These are phyloP conservation scores for Anthopleura xanthogrammica DNA, from an alignment of 92 coral and sea anemone genomes.

Conservation along the genomic window DNA sequence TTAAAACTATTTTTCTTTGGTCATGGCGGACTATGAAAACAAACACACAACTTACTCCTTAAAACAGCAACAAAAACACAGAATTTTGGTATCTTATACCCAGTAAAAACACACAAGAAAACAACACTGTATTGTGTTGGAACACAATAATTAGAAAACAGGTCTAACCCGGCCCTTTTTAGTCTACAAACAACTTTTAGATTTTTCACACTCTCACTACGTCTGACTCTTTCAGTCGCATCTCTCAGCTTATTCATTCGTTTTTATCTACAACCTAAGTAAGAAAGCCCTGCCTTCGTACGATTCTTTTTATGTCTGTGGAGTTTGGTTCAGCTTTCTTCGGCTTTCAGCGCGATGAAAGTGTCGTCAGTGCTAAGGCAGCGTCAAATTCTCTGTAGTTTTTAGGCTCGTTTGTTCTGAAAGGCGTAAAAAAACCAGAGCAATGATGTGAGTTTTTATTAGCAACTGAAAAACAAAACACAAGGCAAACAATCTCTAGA, in stretches of 20 bases:
- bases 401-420: constrained; percentile 56
- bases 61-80: constrained; percentile 32
- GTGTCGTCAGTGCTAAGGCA: constrained; percentile 78
- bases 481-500: not conserved
- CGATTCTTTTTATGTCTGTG: not conserved
- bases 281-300: constrained; percentile 22
- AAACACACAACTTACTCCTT: constrained; percentile 12
- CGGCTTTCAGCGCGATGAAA: constrained; percentile 59
- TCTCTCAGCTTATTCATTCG: constrained; percentile 1
- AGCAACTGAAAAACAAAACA: not conserved
- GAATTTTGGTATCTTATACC: constrained; percentile 52
- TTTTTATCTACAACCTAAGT: constrained; percentile 3
- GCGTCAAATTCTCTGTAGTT: constrained; percentile 88
- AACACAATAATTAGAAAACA: constrained; percentile 17
- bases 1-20: constrained; percentile 14
- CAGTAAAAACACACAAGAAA: constrained; percentile 19
- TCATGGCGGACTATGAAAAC: constrained; percentile 29
- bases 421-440: not conserved
- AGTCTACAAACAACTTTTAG: constrained; percentile 8
- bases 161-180: constrained; percentile 16
- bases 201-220: constrained; percentile 15
- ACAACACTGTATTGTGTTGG: constrained; percentile 4
- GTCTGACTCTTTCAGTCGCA: not conserved
- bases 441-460: not conserved
- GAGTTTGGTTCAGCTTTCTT: not conserved